These are phyloP conservation scores for Aphis craccivora DNA, from an alignment of 1,140 invertebrate genomes.

Conservation along the genomic window DNA sequence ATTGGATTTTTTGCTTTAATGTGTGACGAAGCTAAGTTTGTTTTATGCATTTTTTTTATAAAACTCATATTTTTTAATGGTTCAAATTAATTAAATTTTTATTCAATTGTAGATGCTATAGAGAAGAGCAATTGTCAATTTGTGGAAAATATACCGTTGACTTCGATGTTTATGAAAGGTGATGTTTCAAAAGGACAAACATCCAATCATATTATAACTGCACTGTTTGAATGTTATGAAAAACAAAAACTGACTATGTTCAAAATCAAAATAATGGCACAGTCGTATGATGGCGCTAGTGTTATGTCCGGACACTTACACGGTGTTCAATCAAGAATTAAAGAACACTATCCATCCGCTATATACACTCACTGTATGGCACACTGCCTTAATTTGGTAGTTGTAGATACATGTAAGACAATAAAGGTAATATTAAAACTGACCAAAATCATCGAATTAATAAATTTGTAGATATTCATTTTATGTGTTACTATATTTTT, in stretches of 20 bases:
- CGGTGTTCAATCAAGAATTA: background rate
- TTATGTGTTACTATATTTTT: background rate
- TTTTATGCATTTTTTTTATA: background rate
- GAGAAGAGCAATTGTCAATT: background rate
- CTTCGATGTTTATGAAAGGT: too few relatives aligned
- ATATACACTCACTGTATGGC: background rate
- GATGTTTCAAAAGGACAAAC: too few relatives aligned
- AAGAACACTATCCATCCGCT: background rate
- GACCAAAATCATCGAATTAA: background rate
- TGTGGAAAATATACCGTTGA: background rate
- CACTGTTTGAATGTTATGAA: too few relatives aligned
- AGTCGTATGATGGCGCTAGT: background rate
- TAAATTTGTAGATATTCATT: background rate
- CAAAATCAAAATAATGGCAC: background rate
- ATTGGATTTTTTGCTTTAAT: background rate
- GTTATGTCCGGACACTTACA: background rate
- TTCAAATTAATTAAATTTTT: background rate
- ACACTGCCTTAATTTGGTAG: background rate
- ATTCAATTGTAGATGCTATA: background rate
- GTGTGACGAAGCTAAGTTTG: background rate
- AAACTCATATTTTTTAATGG: background rate
- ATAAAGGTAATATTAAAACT: background rate
- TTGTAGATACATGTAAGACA: constrained; percentile 8
- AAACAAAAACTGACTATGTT: background rate
- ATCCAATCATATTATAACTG: too few relatives aligned